A percentile compares a stretch with the other conserved stretches of the same genome.
Evolutionary conservation across 2,797 vertebrate species (phyloP).

Genomic region (Pseudocheirus occidentalis): DNA sequence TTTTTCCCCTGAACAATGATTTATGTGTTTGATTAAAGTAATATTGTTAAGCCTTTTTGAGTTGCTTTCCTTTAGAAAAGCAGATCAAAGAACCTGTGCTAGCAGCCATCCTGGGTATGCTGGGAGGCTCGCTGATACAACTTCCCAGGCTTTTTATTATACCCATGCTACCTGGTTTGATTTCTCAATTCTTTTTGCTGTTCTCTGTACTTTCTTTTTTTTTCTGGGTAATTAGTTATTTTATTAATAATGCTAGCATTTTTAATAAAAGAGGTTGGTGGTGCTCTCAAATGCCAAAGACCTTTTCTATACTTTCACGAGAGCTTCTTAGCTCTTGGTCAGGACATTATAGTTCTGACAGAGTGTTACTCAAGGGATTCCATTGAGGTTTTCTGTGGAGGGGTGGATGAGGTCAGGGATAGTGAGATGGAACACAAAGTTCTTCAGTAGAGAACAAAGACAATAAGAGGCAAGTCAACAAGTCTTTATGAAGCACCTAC

Average conservation of each 20-base stretch:
- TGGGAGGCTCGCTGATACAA: no score
- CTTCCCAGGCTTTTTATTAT: not conserved
- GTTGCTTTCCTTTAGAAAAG: no score
- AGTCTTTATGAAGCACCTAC: not conserved
- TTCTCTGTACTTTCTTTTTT: not conserved
- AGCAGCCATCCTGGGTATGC: no score
- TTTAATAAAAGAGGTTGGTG: not conserved
- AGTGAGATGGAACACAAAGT: not conserved
- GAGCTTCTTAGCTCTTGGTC: not conserved
- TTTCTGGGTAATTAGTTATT: not conserved
- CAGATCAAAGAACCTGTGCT: no score
- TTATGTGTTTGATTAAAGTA: no score
- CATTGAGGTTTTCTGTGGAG: not conserved
- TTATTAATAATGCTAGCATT: not conserved
- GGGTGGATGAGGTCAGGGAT: not conserved
- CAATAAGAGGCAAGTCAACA: not conserved
- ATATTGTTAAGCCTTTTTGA: no score
- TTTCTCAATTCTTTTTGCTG: not conserved
- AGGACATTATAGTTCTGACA: not conserved
- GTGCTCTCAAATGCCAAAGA: not conserved
- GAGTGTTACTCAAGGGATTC: not conserved
- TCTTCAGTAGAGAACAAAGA: not conserved
- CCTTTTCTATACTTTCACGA: not conserved
- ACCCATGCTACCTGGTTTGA: not conserved
- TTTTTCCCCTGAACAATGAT: no score